Conservation (phyloP, 2,113 vertebrate genomes). For the Phyllostomus hastatus region DNA sequence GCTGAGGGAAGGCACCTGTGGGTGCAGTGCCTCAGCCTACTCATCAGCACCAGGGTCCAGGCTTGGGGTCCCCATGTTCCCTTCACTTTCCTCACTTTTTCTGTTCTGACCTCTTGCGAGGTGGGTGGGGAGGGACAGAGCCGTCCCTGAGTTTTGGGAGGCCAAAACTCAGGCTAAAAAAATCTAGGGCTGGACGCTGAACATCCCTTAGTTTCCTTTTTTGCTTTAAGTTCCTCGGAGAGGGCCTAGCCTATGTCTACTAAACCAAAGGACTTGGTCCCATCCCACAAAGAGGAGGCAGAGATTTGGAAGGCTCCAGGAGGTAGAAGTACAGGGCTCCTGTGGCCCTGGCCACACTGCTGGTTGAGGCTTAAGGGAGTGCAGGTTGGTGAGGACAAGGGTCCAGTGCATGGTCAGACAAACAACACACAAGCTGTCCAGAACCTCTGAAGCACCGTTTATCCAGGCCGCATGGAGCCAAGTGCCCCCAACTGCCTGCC, state of each 20-base stretch:
- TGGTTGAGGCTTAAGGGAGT: not conserved
- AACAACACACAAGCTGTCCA: conserved; percentile 9
- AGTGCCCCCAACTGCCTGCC: not conserved
- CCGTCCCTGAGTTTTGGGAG: not conserved
- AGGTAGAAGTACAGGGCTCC: not conserved
- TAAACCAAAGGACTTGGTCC: not conserved
- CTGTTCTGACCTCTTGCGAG: not conserved
- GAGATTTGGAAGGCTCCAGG: not conserved
- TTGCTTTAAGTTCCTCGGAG: not conserved
- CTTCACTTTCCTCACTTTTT: not conserved
- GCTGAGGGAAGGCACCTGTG: not conserved
- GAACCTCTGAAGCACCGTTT: conserved; percentile 51
- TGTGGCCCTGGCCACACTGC: not conserved
- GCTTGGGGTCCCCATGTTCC: not conserved
- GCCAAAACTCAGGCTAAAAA: not conserved
- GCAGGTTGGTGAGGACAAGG: not conserved
- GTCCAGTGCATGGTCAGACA: not conserved
- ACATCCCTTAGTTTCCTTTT: not conserved
- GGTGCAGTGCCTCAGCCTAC: too few species aligned
- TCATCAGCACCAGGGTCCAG: not conserved
- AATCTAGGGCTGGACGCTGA: not conserved
- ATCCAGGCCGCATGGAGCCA: not conserved
- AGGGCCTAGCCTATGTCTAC: not conserved
- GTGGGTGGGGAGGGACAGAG: not conserved
- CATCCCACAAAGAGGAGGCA: not conserved